Base-by-base conservation (phyloP, 2,113 vertebrate species). In the Oophaga pumilio region DNA sequence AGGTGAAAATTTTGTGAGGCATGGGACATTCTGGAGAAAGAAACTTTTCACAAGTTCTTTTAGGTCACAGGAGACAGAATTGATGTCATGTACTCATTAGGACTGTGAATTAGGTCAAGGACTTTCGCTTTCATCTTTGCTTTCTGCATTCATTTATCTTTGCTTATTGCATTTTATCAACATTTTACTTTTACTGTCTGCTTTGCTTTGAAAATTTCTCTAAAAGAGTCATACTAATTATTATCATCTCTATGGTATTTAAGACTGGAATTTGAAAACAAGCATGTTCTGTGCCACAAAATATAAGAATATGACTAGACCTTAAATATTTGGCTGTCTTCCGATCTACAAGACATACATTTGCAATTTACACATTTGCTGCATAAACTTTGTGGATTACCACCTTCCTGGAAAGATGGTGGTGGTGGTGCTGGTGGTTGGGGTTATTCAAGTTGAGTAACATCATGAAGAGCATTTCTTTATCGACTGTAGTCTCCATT, bases 81-180 rank as follows among this genome's bases (percentile, higher is more conserved):
- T 18, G 26, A 69, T 17, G 18, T 12, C 12, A 28, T 7, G 13
- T 69, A 15, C 14, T 69, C 14, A 28, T 7, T 73, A 43, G 18
- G 28, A 43, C 4, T 18, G 20, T 74, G 17, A 74, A 11, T 22
- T 74, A 20, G 20, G 71, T 43, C 33, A 50, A 11, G 50, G 18
- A 49, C 33, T 74, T 74, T 74, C 43, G 50, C 71, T 22, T 74
- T 74, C 71, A 74, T 74, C 71, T 22, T 74, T 74, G 71, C 71
- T 74, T 74, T 74, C 71, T 74, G 71, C 71, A 74, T 74, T 15
- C 71, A 74, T 74, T 50, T 74, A 74, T 74, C 71, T 74, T 74
- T 74, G 71, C 43, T 50, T 74, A 73, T 12, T 73, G 69, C 69
- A 73, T 73, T 68, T 43, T 73, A 74, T 74, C 71, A 50, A 50